These are phyloP conservation scores for Drosophila algonquin DNA, from an alignment of 2,888 invertebrate genomes.

Conservation along the genomic window DNA sequence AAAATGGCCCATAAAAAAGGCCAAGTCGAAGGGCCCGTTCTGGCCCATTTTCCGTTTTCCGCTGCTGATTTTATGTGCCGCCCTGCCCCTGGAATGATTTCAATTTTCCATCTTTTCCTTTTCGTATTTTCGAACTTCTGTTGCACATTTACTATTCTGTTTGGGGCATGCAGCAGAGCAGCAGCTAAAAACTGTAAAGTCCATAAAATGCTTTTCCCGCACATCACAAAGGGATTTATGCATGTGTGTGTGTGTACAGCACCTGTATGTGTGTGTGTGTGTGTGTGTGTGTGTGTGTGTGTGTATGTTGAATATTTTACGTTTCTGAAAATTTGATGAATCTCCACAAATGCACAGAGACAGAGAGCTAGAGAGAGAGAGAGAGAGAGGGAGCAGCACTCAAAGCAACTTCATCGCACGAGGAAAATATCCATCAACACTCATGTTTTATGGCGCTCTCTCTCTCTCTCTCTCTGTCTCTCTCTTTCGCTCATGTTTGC, in stretches of 20 bases:
- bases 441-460: constrained; percentile 72
- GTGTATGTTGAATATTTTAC: constrained; percentile 66
- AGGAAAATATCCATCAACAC: constrained; percentile 81
- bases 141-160: constrained; percentile 72
- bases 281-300: constrained; percentile 13
- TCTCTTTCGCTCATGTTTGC: constrained; percentile 55
- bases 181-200: constrained; percentile 70
- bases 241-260: constrained; percentile 28
- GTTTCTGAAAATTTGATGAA: constrained; percentile 79
- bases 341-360: constrained; percentile 70
- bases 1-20: constrained; percentile 67
- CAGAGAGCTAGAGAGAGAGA: constrained; percentile 6
- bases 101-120: constrained; percentile 49
- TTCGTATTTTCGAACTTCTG: constrained; percentile 58
- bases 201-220: constrained; percentile 78
- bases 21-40: constrained; percentile 23
- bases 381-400: constrained; percentile 50
- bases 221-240: constrained; percentile 68
- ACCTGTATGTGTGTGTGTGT: constrained; percentile 14
- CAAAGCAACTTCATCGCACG: constrained; percentile 62
- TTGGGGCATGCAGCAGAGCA: constrained; percentile 18
- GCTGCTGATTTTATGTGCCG: constrained; percentile 65
- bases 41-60: constrained; percentile 21
- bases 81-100: constrained; percentile 56
- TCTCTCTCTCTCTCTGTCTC: constrained; percentile 23